Evolutionary conservation across 2,797 vertebrate genomes (phyloP), one percentile per base, ranked within the genome.

Genomic region (Pangasius krempfi): DNA sequence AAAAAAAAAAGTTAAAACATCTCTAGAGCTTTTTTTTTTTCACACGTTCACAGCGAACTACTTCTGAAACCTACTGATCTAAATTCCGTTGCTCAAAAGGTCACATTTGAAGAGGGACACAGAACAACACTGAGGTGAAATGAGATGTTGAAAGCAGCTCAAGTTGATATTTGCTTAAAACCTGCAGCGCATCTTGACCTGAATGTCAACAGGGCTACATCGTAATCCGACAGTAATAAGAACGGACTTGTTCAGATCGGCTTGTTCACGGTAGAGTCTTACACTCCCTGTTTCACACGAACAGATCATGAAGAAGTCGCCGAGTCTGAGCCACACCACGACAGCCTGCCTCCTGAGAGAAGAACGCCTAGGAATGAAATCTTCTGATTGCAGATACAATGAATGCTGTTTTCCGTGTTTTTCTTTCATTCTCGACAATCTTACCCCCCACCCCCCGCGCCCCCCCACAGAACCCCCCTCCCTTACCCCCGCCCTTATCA

Each of bases 161-260:
- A 64, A 81, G 40, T 86, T 64, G 56, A 86, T 80, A 80, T 88
- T 87, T 78, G 85, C 54, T 68, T 79, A 68, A 89, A 89, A 88
- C 70, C 87, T 79, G 87, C 89, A 88, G 87, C 22, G 58, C 64
- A 83, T 90, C 84, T 52, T 87, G 88, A 92, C 90, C 88, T 91
- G 89, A 86, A 87, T 79, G 81, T 90, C 87, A 89, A 86, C 80
- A 79, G 84, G 86, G 90, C 86, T 90, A 92, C 89, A 89, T 91
- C 85, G 33, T 85, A 85, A 84, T 89, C 88, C 60, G 85, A 86
- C 60, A 88, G 83, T 58, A 84, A 89, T 58, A 83, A 79, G 87
- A 89, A 83, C 83, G 82, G 87, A 72, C 52, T 89, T 88, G 78
- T 50, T 68, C 18, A 84, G 88, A 78, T 81, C 72, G 60, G 60